Conservation (phyloP, 2,113 vertebrate genomes). For the Polypterus senegalus region DNA sequence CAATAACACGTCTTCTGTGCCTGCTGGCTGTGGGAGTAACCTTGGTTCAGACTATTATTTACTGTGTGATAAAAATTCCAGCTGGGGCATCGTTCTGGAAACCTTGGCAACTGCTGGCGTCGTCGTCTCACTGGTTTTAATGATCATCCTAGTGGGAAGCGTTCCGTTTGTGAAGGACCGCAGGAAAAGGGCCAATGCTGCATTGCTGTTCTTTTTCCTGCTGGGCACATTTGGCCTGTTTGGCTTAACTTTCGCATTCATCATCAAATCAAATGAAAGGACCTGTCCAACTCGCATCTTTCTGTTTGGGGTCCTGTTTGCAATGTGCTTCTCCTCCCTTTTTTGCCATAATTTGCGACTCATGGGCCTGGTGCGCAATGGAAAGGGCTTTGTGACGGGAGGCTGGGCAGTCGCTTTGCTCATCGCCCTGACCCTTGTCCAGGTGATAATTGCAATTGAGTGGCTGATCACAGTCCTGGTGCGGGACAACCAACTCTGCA, state of each 20-base stretch:
- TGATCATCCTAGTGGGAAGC: conserved; percentile 51
- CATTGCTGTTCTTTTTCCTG: conserved; percentile 61
- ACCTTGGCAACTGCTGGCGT: conserved; percentile 55
- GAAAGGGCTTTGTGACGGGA: conserved; percentile 45
- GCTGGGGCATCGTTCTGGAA: conserved; percentile 77
- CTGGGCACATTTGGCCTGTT: conserved; percentile 66
- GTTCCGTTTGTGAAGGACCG: conserved; percentile 37
- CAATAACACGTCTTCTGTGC: background rate
- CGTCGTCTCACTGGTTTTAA: conserved; percentile 46
- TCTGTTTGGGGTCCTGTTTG: conserved; percentile 71
- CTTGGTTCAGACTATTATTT: conserved; percentile 41
- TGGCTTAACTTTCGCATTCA: conserved; percentile 74
- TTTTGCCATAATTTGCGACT: conserved; percentile 54
- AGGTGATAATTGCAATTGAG: conserved; percentile 64
- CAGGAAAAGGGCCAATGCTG: conserved; percentile 29
- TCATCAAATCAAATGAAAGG: conserved; percentile 47
- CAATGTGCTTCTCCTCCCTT: conserved; percentile 76
- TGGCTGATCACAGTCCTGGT: conserved; percentile 60
- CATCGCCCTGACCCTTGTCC: conserved; percentile 58
- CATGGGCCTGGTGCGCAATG: conserved; percentile 49
- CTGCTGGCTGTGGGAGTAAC: conserved; percentile 22
- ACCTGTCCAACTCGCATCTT: conserved; percentile 75
- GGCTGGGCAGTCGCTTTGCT: conserved; percentile 41
- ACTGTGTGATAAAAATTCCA: conserved; percentile 51
- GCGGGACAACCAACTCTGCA: conserved; percentile 26